These are phyloP conservation scores for Drosophila littoralis DNA, from an alignment of 1,140 invertebrate genomes.

Conservation along the genomic window DNA sequence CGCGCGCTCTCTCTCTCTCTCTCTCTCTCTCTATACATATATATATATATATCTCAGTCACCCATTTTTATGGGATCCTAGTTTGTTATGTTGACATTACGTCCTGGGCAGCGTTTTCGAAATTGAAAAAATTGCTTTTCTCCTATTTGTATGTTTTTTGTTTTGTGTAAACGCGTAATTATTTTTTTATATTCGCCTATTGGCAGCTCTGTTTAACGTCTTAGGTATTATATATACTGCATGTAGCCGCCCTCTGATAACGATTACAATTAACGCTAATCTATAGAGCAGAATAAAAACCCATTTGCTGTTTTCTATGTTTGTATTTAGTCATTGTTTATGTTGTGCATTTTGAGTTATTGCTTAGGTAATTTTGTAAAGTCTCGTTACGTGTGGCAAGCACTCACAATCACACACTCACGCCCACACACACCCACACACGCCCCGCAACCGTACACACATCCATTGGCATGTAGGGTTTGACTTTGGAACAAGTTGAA, in stretches of 20 bases:
- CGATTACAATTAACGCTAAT: slow-evolving; percentile 51
- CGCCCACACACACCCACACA: slow-evolving; percentile 7
- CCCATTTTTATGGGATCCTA: slow-evolving; percentile 2
- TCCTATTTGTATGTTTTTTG: slow-evolving; percentile 9
- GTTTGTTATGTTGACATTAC: slow-evolving; percentile 20
- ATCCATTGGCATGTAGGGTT: slow-evolving; percentile 31
- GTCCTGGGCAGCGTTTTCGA: slow-evolving; percentile 21
- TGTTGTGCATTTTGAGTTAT: slow-evolving; percentile 48
- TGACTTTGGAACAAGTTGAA: slow-evolving; percentile 50
- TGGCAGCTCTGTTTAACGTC: slow-evolving; percentile 10
- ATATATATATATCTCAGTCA: neutral
- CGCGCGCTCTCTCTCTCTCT: slow-evolving; percentile 5
- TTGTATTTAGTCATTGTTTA: slow-evolving; percentile 47
- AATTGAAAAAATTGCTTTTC: slow-evolving; percentile 5
- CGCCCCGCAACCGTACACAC: neutral
- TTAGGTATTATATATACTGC: slow-evolving; percentile 43
- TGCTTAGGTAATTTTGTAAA: slow-evolving; percentile 60
- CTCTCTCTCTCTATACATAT: neutral
- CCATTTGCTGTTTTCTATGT: slow-evolving; percentile 44
- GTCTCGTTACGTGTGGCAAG: slow-evolving; percentile 32
- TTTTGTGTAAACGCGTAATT: slow-evolving; percentile 24
- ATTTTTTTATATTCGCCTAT: slow-evolving; percentile 19
- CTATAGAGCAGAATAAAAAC: slow-evolving; percentile 26
- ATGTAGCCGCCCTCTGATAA: slow-evolving; percentile 18
- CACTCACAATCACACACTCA: slow-evolving; percentile 10